Conservation (phyloP, 2,113 vertebrate species). For the Pseudonaja textilis region DNA sequence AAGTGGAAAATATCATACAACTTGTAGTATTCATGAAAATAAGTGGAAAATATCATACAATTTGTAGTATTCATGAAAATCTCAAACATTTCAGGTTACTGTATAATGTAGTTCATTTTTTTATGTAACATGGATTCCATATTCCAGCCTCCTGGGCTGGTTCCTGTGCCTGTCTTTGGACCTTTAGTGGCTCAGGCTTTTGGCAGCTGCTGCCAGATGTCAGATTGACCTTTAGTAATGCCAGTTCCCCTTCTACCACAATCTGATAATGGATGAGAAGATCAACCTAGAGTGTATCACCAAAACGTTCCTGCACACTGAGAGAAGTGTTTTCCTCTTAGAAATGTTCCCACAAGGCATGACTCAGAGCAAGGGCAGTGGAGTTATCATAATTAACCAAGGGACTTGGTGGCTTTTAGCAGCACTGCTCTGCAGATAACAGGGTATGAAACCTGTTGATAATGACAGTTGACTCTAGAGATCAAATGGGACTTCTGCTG, state of each 20-base stretch:
- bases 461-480: not conserved
- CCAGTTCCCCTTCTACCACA: not conserved
- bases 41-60: constrained; percentile 15
- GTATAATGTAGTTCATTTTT: not conserved
- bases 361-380: not conserved
- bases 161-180: not conserved
- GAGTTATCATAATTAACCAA: not conserved
- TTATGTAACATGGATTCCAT: not conserved
- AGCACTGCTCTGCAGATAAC: not conserved
- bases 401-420: not conserved
- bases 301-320: not conserved
- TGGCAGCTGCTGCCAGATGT: not conserved
- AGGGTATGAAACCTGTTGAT: not conserved
- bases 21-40: constrained; percentile 15
- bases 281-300: not conserved
- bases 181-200: not conserved
- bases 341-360: not conserved
- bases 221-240: not conserved
- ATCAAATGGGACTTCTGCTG: not conserved
- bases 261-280: not conserved
- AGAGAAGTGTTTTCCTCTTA: not conserved
- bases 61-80: constrained; percentile 16
- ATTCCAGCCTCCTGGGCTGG: not conserved
- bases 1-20: constrained; percentile 15
- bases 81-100: not conserved